Percentiles rank a stretch among this genome's conserved stretches.
phyloP scores from a whole-genome alignment of 2,797 vertebrate species.

The Mormyrus proboscirostris region DNA sequence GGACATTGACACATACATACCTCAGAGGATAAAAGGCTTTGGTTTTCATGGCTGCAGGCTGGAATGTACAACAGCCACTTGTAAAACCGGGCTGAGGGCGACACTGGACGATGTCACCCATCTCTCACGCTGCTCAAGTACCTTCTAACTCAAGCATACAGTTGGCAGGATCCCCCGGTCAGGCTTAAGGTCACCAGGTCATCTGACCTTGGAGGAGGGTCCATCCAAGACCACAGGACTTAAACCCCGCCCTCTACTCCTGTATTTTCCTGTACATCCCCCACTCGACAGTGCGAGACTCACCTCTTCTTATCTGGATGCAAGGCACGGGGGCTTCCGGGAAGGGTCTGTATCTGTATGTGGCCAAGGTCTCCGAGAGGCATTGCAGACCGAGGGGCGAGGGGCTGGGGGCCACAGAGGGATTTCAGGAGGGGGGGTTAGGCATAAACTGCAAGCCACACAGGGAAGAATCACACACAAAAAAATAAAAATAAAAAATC shows the following conservation, averaged over 20 bases:
- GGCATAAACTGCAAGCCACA: background rate
- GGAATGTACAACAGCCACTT: conserved; percentile 56
- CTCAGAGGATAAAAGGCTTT: conserved; percentile 49
- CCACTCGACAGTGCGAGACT: background rate
- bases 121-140: background rate
- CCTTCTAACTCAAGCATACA: background rate
- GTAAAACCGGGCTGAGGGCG: background rate
- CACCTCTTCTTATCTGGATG: conserved; percentile 81
- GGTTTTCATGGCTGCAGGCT: conserved; percentile 64
- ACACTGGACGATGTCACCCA: background rate
- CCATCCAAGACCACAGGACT: background rate
- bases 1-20: conserved; percentile 53
- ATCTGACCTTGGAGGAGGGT: background rate
- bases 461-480: background rate
- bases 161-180: background rate
- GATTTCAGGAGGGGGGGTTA: background rate
- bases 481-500: background rate
- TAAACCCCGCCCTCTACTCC: background rate
- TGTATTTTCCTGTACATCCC: background rate
- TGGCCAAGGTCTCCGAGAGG: conserved; percentile 62
- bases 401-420: conserved; percentile 49
- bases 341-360: conserved; percentile 78
- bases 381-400: conserved; percentile 55
- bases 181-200: background rate
- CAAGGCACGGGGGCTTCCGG: conserved; percentile 68